phyloP scores from a whole-genome alignment of 1,140 invertebrate species.

The Mactra quadrangularis region DNA sequence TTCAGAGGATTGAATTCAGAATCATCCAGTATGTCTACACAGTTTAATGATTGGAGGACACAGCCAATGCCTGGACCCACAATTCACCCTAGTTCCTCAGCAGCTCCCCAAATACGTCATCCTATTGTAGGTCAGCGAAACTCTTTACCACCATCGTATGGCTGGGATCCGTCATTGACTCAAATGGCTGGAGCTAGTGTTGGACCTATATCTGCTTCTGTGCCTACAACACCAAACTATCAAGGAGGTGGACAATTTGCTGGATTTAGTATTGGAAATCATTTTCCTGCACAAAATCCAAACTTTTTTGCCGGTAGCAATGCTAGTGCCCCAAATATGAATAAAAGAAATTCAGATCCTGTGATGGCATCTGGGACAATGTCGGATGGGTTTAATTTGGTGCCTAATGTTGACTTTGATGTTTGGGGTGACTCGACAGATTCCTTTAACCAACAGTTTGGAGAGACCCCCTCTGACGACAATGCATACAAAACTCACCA shows the following conservation, averaged over 20 bases:
- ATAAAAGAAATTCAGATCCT: neutral
- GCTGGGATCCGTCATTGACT: slow-evolving; percentile 42
- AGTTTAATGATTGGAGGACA: slow-evolving; percentile 4
- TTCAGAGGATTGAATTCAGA: slow-evolving; percentile 1
- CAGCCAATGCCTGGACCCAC: neutral
- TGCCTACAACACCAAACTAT: neutral
- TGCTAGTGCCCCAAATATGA: neutral
- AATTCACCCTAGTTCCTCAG: neutral
- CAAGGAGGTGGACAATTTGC: neutral
- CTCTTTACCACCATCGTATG: slow-evolving; percentile 52
- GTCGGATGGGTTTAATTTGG: slow-evolving; percentile 49
- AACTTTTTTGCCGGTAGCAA: slow-evolving; percentile 6
- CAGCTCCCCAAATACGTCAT: neutral
- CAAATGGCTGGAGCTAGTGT: slow-evolving; percentile 21
- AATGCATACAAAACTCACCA: slow-evolving; percentile 46
- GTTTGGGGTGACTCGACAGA: slow-evolving; percentile 21
- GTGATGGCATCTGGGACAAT: neutral
- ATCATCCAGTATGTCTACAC: neutral
- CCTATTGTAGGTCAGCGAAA: neutral
- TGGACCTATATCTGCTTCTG: slow-evolving; percentile 25
- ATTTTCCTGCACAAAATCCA: slow-evolving; percentile 28
- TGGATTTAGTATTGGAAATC: slow-evolving; percentile 28
- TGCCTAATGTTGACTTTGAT: slow-evolving; percentile 62
- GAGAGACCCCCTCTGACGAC: slow-evolving; percentile 3
- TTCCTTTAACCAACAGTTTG: slow-evolving; percentile 31